phyloP scores from a whole-genome alignment of 2,888 invertebrate species.

The Cyclophora punctaria region DNA sequence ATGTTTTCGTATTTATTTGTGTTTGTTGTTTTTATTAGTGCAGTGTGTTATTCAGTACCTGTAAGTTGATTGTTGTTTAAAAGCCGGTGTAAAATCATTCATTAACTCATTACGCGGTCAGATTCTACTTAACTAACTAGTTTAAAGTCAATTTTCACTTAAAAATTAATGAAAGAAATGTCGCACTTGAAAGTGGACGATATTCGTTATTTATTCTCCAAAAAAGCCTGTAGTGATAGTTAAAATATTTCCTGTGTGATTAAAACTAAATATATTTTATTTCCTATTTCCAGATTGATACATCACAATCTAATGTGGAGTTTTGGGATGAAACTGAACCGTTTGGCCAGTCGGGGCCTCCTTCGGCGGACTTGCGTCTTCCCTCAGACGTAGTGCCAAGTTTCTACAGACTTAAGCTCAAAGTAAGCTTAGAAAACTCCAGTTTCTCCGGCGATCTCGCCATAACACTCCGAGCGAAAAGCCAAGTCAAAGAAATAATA shows the following conservation, averaged over 20 bases:
- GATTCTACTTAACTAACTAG: too few species aligned
- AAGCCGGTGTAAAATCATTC: too few species aligned
- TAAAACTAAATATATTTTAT: neutral
- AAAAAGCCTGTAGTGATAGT: too few species aligned
- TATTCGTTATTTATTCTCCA: too few species aligned
- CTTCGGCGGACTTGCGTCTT: constrained; percentile 53
- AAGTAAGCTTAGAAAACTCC: constrained; percentile 63
- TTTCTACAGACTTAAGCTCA: constrained; percentile 74
- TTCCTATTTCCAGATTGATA: constrained; percentile 10
- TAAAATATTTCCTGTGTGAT: neutral
- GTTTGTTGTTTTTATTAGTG: neutral
- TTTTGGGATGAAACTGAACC: constrained; percentile 63
- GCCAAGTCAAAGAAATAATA: constrained; percentile 54
- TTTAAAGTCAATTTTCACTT: too few species aligned
- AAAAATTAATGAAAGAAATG: too few species aligned
- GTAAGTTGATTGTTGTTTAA: too few species aligned
- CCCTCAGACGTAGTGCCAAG: constrained; percentile 68
- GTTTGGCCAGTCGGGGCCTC: constrained; percentile 39
- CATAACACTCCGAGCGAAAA: constrained; percentile 60
- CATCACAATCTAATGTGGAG: constrained; percentile 33
- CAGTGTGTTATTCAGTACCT: too few species aligned
- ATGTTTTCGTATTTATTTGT: neutral
- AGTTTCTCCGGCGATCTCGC: constrained; percentile 58
- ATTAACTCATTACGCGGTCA: too few species aligned
- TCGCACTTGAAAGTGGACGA: too few species aligned